Base-by-base conservation (phyloP, 2,888 invertebrate species). In the Pristionchus maxplancki region DNA sequence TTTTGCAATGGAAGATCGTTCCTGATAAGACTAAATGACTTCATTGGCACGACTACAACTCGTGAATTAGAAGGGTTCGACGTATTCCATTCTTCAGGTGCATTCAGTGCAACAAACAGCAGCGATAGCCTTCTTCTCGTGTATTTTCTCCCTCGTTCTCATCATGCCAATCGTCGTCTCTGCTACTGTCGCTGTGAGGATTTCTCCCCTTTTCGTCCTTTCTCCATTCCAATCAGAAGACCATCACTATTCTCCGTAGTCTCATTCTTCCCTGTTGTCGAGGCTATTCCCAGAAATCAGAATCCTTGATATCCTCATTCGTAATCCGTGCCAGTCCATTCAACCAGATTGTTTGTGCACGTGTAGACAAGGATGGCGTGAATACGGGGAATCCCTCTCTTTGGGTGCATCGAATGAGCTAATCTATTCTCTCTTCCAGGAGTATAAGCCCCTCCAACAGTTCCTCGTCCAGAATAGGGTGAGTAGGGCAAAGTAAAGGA, bases 81-180 rank as follows among this genome's bases (percentile, higher is more conserved):
- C n/a, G n/a, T n/a, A n/a, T n/a, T n/a, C n/a, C n/a, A n/a, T n/a
- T n/a, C n/a, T 53, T 0, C 86, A 91, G 90, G 90, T 92, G n/a
- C 92, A 92, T 62, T 90, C 90, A 34, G 91, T 92, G 89, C 89
- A 91, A 28, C 91, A 91, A 50, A 92, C 92, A 1, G 89, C 91
- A 34, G 88, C 89, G 44, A 92, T 92, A 71, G 90, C 90, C 4
- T 90, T 91, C 34, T 90, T 90, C 37, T 83, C 91, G 20, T 91
- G 90, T n/a, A 71, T 90, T 15, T 89, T 92, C 64, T 92, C 91
- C 58, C 86, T 91, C 40, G 90, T 90, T 78, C 89, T 92, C 24
- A 91, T 92, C n/a, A 90, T 91, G 67, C 92, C 92, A 17, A 90
- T 92, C 44, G 90, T 92, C 50, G 88, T 91, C 34, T 91, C 90